These are phyloP conservation scores for Delphinus delphis DNA, from an alignment of 2,113 vertebrate genomes.

Conservation along the genomic window DNA sequence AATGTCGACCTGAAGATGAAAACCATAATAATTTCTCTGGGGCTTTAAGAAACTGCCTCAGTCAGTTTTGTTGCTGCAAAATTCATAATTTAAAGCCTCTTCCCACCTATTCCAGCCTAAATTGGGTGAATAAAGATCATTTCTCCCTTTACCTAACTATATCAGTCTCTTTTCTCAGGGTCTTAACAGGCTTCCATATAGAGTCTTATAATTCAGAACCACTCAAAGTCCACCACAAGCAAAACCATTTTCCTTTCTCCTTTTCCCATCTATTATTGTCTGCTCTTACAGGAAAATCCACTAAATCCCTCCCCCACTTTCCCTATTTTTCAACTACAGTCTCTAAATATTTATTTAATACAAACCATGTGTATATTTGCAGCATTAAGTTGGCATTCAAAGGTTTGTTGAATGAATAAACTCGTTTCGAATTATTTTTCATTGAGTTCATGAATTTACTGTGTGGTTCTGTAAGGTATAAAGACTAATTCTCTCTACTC, in stretches of 20 bases:
- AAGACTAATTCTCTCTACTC: not conserved
- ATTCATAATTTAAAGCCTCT: slow-evolving; percentile 77
- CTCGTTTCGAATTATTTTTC: slow-evolving; percentile 8
- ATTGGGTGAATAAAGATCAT: slow-evolving; percentile 64
- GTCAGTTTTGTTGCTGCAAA: slow-evolving; percentile 70
- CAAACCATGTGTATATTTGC: not conserved
- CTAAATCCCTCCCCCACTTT: not conserved
- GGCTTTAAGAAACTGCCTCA: slow-evolving; percentile 74
- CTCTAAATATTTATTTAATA: slow-evolving; percentile 44
- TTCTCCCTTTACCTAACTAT: slow-evolving; percentile 51
- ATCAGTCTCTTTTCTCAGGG: slow-evolving; percentile 12
- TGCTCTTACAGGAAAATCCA: slow-evolving; percentile 2
- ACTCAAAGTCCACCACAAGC: not conserved
- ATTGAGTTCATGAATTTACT: slow-evolving; percentile 41
- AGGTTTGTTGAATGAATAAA: slow-evolving; percentile 48
- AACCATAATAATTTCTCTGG: slow-evolving; percentile 73
- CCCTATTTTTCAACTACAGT: slow-evolving; percentile 18
- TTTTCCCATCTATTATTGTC: not conserved
- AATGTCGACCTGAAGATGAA: slow-evolving; percentile 72
- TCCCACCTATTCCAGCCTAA: slow-evolving; percentile 64
- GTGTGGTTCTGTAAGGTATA: not conserved
- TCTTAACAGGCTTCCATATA: not conserved
- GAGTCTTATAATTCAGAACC: slow-evolving; percentile 15
- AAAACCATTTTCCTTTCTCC: not conserved
- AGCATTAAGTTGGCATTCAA: slow-evolving; percentile 10